Conservation (phyloP, 2,113 vertebrate genomes). For the Miniopterus natalensis region DNA sequence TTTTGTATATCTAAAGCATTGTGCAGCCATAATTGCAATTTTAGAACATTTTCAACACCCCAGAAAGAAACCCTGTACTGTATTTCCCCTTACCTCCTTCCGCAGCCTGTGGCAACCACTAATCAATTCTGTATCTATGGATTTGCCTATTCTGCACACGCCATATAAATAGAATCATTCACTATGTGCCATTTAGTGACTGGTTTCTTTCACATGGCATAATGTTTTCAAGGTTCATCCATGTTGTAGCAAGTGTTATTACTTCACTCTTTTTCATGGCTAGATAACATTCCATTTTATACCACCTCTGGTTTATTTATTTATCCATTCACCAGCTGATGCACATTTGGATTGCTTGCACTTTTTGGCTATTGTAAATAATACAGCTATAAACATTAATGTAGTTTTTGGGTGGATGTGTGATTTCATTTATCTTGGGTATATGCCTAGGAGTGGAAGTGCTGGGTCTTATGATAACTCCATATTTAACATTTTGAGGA, state of each 20-base stretch:
- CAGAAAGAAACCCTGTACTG: conserved; percentile 31
- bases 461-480: neutral
- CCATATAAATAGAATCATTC: conserved; percentile 12
- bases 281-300: neutral
- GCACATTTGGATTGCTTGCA: neutral
- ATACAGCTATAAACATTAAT: neutral
- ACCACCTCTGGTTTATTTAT: conserved; percentile 4
- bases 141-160: conserved; percentile 42
- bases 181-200: neutral
- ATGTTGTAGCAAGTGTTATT: neutral
- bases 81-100: neutral
- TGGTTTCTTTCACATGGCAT: neutral
- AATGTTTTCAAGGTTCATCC: conserved; percentile 10
- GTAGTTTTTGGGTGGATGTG: neutral
- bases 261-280: conserved; percentile 3
- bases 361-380: conserved; percentile 2
- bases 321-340: neutral
- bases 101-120: neutral
- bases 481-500: conserved; percentile 44
- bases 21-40: neutral
- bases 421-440: conserved; percentile 29
- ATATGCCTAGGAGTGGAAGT: neutral
- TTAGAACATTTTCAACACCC: conserved; percentile 34
- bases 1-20: conserved; percentile 25
- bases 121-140: conserved; percentile 9